Base-by-base conservation (phyloP, 2,888 invertebrate genomes). In the Allophyes oxyacanthae region DNA sequence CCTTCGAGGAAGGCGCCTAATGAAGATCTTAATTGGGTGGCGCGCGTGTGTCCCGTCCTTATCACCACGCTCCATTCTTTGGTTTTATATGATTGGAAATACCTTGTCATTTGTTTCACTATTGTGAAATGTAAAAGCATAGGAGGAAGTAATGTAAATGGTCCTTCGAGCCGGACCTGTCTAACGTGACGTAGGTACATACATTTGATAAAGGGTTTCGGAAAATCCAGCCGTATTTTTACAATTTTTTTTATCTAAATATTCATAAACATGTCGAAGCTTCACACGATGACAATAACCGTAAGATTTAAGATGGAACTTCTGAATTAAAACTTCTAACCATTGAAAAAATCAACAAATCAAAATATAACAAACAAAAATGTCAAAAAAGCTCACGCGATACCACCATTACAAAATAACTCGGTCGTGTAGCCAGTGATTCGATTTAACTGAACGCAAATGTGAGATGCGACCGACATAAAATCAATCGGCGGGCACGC, bases 401-500 rank as follows among this genome's bases (percentile, higher is more conserved):
- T 88, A 85, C 84, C 78, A 80, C 87, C 90, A 92, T 92, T 92
- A 91, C 89, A 85, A 87, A 90, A 90, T 91, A 91, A 88, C 84
- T 87, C 84, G 86, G 82, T 79, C 88, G 87, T 89, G 90, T 92
- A 91, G 83, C 85, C 67, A 87, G 87, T 89, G 90, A 92, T 92
- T 91, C 90, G 92, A 91, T 91, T 92, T 90, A 82, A 87, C 88
- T 83, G 79, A 86, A 88, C 89, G 88, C 87, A 89, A 91, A 92
- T 89, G 90, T 86, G 89, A 90, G 91, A 90, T 87, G 88, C 87
- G 86, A 85, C 91, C 87, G 91, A 90, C 91, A 86, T 89, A 92
- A 90, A 93, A 94, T 93, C 94, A 93, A 94, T 93, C 92, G 91
- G 86, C 84, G 79, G 82, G 89, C 94, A 92, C 92, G 93, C 94